Base-by-base conservation (phyloP, 2,888 invertebrate genomes). In the Hemithea aestivaria region DNA sequence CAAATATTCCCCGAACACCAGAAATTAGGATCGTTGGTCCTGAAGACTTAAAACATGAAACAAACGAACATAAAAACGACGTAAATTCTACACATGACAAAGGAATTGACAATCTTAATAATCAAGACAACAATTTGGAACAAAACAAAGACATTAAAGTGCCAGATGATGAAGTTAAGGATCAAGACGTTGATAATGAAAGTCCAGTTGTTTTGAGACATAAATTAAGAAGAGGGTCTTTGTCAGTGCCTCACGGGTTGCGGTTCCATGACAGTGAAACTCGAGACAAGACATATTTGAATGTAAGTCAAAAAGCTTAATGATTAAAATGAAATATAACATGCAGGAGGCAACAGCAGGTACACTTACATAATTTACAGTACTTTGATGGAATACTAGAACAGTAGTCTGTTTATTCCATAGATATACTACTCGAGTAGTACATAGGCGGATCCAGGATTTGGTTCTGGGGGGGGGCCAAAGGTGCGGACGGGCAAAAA, bases 201-300 rank as follows among this genome's bases (percentile, higher is more conserved):
- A 66, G 60, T 47, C 63, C 66, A 4, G 47, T 73, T 1, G 49
- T 59, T 5, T 62, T 63, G 20, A 71, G 73, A 12, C 59, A 57
- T 20, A 43, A 57, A 21, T 35, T 89, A 23, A 84, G 91, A 27
- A 88, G 90, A 43, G 89, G 90, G 39, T 91, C 92, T 1, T 88
- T 91, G 29, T 92, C 93, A 0, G 79, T 92, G 61, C 93, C 93
- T 1, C 78, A 85, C 47, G 79, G 76, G 43, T 77, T 92, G 28
- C 89, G 91, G 57, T 76, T 91, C 8, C 41, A 37, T 65, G 89
- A 90, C 27, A 37, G 37, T 7, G 28, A 39, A n/a, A 7, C 30
- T 23, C 11, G 46, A 20, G 44, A 51, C 25, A 51, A 53, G 35
- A 35, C 45, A 33, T 29, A 36, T 3, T 35, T 60, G 10, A 54